phyloP scores from a whole-genome alignment of 2,888 invertebrate genomes.

The Embidobia sp. region DNA sequence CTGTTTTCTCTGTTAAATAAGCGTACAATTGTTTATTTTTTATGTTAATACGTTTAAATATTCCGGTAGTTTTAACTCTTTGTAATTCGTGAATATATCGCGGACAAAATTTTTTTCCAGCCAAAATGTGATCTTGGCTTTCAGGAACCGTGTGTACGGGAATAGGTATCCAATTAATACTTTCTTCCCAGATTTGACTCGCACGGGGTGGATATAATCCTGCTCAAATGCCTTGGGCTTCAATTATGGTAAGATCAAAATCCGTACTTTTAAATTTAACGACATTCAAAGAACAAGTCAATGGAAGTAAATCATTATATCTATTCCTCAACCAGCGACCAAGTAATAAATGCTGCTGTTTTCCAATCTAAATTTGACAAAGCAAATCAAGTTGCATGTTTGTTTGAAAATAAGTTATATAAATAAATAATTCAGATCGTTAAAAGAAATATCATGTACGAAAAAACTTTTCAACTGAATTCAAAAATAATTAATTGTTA shows the following conservation, averaged over 20 bases:
- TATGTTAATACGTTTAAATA: constrained; percentile 83
- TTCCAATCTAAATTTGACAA: constrained; percentile 84
- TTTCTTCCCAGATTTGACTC: constrained; percentile 85
- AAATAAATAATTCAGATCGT: no score
- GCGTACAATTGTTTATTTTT: constrained; percentile 85
- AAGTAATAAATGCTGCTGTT: constrained; percentile 87
- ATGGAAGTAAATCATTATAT: constrained; percentile 85
- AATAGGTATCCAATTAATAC: constrained; percentile 90
- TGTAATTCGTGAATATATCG: constrained; percentile 84
- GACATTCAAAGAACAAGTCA: constrained; percentile 83
- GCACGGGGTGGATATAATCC: constrained; percentile 87
- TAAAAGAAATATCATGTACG: no score
- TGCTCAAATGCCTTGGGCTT: constrained; percentile 90
- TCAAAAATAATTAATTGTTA: no score
- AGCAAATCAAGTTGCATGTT: no score
- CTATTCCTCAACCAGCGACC: constrained; percentile 89
- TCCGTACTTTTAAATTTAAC: constrained; percentile 89
- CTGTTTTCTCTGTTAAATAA: constrained; percentile 86
- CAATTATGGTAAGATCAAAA: constrained; percentile 94
- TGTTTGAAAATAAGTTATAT: no score
- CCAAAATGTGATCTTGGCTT: constrained; percentile 85
- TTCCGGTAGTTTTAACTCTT: constrained; percentile 82
- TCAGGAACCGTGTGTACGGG: constrained; percentile 88
- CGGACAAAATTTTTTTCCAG: constrained; percentile 86
- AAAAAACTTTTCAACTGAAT: no score